These are phyloP conservation scores for Amiota minor DNA, from an alignment of 2,888 invertebrate genomes.

Conservation along the genomic window DNA sequence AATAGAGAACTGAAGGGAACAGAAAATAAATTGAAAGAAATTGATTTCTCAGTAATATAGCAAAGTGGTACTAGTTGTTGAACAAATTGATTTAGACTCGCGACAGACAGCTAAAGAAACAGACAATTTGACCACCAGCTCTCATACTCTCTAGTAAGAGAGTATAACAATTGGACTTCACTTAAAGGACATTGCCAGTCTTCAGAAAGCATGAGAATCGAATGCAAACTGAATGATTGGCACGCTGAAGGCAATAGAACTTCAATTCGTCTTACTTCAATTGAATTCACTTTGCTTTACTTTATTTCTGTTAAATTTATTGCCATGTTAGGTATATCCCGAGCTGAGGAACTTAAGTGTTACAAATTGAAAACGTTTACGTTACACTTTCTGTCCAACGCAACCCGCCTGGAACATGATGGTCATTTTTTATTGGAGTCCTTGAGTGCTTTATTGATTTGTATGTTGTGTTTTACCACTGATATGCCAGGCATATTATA, in stretches of 20 bases:
- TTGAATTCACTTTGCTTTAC: neutral
- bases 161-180: constrained; percentile 31
- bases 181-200: constrained; percentile 5
- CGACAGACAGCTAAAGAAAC: neutral
- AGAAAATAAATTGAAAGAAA: neutral
- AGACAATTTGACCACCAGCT: too few relatives aligned
- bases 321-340: neutral
- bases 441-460: constrained; percentile 10
- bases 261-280: constrained; percentile 1
- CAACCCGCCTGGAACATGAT: neutral
- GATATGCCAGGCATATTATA: neutral
- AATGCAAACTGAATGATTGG: too few relatives aligned
- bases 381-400: neutral
- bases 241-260: constrained; percentile 2
- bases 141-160: too few relatives aligned
- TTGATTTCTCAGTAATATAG: neutral
- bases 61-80: neutral
- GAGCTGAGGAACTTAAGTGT: constrained; percentile 1
- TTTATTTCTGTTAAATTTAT: neutral
- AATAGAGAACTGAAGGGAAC: too few relatives aligned
- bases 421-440: constrained; percentile 8
- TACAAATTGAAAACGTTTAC: neutral
- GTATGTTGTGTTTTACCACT: neutral
- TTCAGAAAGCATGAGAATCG: neutral
- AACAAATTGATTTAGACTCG: constrained; percentile 8